Base-by-base conservation (phyloP, 2,113 vertebrate genomes). In the Leucopternis melanops region DNA sequence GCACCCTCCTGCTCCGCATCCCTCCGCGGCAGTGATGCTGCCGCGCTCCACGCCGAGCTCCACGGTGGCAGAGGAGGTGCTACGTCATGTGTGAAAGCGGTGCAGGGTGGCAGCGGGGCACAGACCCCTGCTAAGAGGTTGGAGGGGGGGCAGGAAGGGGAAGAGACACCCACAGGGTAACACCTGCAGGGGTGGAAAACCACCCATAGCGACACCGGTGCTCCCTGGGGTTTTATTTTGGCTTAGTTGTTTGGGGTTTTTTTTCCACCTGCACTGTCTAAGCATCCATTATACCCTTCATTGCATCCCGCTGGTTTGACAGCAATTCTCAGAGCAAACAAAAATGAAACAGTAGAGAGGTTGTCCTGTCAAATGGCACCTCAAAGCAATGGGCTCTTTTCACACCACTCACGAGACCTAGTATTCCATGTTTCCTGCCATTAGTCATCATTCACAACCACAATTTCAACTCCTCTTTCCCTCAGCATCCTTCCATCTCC, bases 161-260 rank as follows among this genome's bases (percentile, higher is more conserved):
- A 85, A 91, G 47, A 66, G 61, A 29, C 44, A 38, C 45, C 83
- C 44, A 20, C 15, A 15, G 29, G 38, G 67, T 27, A 8, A 65
- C 22, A 5, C 29, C 32, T 25, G 6, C 0, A 8, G 4, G 29
- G 38, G 66, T 31, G 58, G 9, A n/a, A 84, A 69, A 50, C n/a
- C 54, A 27, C 67, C 78, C 58, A 0, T 42, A 13, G 49, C 11
- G 5, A 32, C 31, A 0, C 2, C 4, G 1, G 12, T 1, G 27
- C 70, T 55, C 8, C 8, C 26, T 1, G 11, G 27, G 38, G 22
- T 59, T 54, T 34, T 9, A 7, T 11, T 42, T 18, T 8, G 8
- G 25, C 10, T n/a, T 47, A n/a, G n/a, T n/a, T n/a, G n/a, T n/a
- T n/a, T n/a, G n/a, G n/a, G n/a, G 1, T 16, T 69, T 77, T 61